A percentile compares a stretch with the other conserved stretches of the same genome.
These are phyloP conservation scores for Patella pellucida DNA, from an alignment of 2,888 invertebrate species.

Conservation along the genomic window DNA sequence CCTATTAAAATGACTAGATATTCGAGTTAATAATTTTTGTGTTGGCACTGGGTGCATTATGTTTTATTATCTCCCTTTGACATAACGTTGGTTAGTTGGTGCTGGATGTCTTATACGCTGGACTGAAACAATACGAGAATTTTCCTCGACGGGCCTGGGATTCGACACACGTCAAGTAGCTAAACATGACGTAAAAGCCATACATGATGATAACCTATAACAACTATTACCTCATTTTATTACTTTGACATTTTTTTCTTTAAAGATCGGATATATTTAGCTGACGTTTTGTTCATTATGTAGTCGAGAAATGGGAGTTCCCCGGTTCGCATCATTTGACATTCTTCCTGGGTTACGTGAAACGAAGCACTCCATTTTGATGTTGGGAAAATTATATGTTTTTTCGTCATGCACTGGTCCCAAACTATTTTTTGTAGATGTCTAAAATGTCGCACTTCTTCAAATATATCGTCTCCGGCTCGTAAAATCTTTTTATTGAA, in stretches of 20 bases:
- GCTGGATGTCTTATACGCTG: too few relatives aligned
- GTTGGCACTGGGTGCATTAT: too few relatives aligned
- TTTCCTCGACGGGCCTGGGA: too few relatives aligned
- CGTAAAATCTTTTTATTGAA: slow-evolving; percentile 22
- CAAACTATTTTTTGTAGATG: slow-evolving; percentile 11
- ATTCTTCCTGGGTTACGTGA: slow-evolving; percentile 29
- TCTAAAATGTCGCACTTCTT: slow-evolving; percentile 29
- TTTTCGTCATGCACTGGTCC: slow-evolving; percentile 20
- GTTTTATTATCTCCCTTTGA: too few relatives aligned
- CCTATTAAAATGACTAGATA: too few relatives aligned
- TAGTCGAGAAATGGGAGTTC: slow-evolving; percentile 35
- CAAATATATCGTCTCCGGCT: slow-evolving; percentile 21
- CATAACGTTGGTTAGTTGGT: too few relatives aligned
- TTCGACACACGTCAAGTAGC: too few relatives aligned
- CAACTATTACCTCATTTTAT: too few relatives aligned
- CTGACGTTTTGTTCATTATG: slow-evolving; percentile 11
- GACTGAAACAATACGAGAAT: too few relatives aligned
- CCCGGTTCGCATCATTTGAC: slow-evolving; percentile 25
- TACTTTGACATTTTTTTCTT: slow-evolving; percentile 15
- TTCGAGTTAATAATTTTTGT: too few relatives aligned
- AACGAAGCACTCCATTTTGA: slow-evolving; percentile 37
- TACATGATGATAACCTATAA: too few relatives aligned
- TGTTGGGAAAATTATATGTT: slow-evolving; percentile 21
- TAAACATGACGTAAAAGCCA: too few relatives aligned
- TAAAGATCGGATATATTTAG: neutral